A percentile compares a stretch with the other conserved stretches of the same genome.
Conservation (phyloP, 2,113 vertebrate genomes). For the Tragelaphus scriptus region DNA sequence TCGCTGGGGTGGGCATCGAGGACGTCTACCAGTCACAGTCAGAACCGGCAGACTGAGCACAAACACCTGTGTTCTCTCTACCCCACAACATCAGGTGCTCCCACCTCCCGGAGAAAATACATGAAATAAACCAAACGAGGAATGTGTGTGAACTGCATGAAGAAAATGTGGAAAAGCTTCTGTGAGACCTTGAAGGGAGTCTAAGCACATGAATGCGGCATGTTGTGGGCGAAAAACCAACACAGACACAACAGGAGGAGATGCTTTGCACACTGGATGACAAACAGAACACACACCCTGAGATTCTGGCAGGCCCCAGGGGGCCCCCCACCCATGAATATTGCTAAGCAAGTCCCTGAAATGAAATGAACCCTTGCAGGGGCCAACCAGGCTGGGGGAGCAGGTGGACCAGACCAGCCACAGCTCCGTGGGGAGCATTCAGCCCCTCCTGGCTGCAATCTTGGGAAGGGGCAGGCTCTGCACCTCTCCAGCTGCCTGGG, state of each 20-base stretch:
- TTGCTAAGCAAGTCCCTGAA: neutral
- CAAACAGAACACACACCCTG: neutral
- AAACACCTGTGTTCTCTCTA: neutral
- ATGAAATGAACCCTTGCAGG: neutral
- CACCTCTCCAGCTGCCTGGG: neutral
- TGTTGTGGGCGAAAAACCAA: fast-evolving
- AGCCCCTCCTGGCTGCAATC: neutral
- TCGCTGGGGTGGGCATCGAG: neutral
- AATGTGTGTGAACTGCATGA: neutral
- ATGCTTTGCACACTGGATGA: neutral
- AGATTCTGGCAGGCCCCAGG: neutral
- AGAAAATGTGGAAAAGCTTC: neutral
- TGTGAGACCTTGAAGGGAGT: neutral
- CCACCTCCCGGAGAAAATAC: neutral
- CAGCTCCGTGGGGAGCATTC: neutral
- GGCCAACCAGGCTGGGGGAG: neutral
- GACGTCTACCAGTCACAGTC: neutral
- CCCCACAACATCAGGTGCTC: neutral
- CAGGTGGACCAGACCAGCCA: neutral
- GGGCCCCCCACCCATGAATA: fast-evolving
- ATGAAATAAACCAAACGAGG: neutral
- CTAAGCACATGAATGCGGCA: neutral
- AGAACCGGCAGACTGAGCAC: neutral
- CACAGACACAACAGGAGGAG: neutral
- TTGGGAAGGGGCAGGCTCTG: neutral